Evolutionary conservation across 2,797 vertebrate species (phyloP).

Genomic region (Delichon dasypus): DNA sequence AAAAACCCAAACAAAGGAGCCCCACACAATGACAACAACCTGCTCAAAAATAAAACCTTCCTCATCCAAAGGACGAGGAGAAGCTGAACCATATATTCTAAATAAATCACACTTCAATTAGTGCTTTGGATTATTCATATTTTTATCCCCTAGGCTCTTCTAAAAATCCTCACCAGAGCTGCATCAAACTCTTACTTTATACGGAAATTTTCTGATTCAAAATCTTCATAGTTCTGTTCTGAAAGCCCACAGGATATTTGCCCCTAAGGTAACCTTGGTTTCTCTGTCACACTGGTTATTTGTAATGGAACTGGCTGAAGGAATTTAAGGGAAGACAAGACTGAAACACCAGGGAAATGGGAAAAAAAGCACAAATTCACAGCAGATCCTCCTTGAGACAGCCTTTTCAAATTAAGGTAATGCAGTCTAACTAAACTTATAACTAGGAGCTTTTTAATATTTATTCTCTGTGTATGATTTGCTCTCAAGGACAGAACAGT

Average conservation of each 20-base stretch:
- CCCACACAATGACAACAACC: background rate
- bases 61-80: background rate
- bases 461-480: background rate
- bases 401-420: background rate
- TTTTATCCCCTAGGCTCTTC: background rate
- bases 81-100: background rate
- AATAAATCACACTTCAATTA: background rate
- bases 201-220: background rate
- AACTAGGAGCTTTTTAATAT: background rate
- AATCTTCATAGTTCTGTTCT: background rate
- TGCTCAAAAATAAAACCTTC: background rate
- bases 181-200: background rate
- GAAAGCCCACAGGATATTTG: background rate
- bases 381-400: background rate
- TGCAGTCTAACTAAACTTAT: background rate
- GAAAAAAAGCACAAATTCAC: background rate
- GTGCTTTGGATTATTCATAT: background rate
- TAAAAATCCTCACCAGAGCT: background rate
- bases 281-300: background rate
- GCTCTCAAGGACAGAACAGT: background rate
- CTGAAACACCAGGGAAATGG: background rate
- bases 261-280: background rate
- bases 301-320: background rate
- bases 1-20: background rate
- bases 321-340: background rate